Evolutionary conservation across 2,888 invertebrate genomes (phyloP).

Genomic region (Halocaridina rubra): DNA sequence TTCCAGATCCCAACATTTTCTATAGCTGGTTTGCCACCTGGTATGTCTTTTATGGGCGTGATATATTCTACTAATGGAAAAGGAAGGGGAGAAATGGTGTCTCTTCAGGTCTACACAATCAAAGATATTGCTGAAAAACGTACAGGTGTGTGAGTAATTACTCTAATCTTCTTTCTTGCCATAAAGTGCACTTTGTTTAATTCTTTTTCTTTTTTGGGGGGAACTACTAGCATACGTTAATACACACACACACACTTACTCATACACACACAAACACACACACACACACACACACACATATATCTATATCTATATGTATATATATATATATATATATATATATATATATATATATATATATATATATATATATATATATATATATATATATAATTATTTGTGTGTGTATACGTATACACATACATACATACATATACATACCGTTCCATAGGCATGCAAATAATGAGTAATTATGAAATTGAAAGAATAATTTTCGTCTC

Average conservation of each 20-base stretch:
- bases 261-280: too few relatives aligned
- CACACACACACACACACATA: too few relatives aligned
- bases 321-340: constrained; percentile 3
- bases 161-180: neutral
- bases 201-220: too few relatives aligned
- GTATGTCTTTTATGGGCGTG: constrained; percentile 36
- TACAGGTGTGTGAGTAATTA: neutral
- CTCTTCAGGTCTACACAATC: constrained; percentile 36
- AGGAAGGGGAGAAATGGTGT: constrained; percentile 43
- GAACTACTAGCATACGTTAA: too few relatives aligned
- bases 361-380: neutral
- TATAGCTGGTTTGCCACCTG: constrained; percentile 2
- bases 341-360: neutral
- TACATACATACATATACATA: neutral
- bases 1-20: constrained; percentile 30
- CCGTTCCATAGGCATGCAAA: too few relatives aligned
- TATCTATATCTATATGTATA: too few relatives aligned
- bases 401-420: neutral
- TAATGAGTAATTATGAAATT: too few relatives aligned
- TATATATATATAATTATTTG: neutral
- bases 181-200: too few relatives aligned
- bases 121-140: constrained; percentile 34
- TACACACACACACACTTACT: neutral
- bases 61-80: constrained; percentile 40
- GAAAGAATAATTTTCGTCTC: too few relatives aligned